These are phyloP conservation scores for Scomber scombrus DNA, from an alignment of 2,113 vertebrate genomes.

Conservation along the genomic window DNA sequence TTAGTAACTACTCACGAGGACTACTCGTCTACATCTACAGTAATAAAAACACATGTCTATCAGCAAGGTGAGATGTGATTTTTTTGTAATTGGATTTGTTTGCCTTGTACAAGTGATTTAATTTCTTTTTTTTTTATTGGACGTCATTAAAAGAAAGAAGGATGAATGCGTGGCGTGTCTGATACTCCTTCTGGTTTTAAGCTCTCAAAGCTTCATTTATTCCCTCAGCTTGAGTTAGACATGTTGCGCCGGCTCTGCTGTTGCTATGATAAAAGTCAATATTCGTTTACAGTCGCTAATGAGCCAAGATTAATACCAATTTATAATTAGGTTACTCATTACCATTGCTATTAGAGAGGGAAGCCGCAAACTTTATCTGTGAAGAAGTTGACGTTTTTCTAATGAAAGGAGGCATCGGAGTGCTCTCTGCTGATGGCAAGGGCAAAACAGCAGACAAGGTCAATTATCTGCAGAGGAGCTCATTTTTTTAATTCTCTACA, in stretches of 20 bases:
- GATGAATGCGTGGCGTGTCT: neutral
- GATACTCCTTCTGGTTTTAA: constrained; percentile 12
- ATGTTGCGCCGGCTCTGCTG: constrained; percentile 31
- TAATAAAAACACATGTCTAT: neutral
- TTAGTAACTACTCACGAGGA: constrained; percentile 52
- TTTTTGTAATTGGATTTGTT: constrained; percentile 10
- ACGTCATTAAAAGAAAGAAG: constrained; percentile 19
- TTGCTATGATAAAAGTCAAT: constrained; percentile 76
- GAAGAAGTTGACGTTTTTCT: constrained; percentile 69
- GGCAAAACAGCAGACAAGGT: constrained; percentile 71
- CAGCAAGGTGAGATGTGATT: neutral
- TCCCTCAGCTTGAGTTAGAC: constrained; percentile 46
- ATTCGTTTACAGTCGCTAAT: constrained; percentile 76
- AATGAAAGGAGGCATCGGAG: constrained; percentile 74
- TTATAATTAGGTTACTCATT: constrained; percentile 76
- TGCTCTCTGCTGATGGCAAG: constrained; percentile 74
- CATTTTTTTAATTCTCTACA: constrained; percentile 25
- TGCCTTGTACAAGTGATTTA: neutral
- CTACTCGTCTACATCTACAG: constrained; percentile 20
- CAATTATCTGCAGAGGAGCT: constrained; percentile 61
- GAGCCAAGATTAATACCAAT: constrained; percentile 76
- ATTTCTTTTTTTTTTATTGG: neutral
- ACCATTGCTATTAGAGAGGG: constrained; percentile 60
- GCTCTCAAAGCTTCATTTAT: constrained; percentile 58
- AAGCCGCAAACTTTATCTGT: constrained; percentile 68